phyloP scores from a whole-genome alignment of 23 tunicate genomes.

The Halocynthia aurantium region DNA sequence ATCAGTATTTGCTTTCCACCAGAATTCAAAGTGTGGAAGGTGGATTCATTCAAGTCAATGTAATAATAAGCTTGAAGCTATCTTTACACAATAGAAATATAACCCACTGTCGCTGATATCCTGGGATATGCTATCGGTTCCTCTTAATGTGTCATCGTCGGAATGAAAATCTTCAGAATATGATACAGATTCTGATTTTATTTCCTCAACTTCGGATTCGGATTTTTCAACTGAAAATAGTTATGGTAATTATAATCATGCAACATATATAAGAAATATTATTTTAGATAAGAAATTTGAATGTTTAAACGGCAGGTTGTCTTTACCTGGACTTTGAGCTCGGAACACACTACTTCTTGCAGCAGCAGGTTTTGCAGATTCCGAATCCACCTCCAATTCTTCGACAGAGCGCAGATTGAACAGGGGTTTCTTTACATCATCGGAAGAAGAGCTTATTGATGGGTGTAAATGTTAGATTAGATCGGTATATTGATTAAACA shows the following conservation, averaged over 20 bases:
- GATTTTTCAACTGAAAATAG: background rate
- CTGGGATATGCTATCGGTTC: slow-evolving; percentile 69
- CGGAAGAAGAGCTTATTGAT: too few relatives aligned
- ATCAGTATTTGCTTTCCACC: too few relatives aligned
- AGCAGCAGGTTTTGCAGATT: background rate
- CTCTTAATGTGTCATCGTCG: slow-evolving; percentile 67
- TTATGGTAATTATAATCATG: background rate
- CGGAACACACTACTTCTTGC: too few relatives aligned
- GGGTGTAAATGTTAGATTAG: too few relatives aligned
- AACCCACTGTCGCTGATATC: slow-evolving; percentile 25
- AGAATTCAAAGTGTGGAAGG: too few relatives aligned
- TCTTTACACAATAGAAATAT: too few relatives aligned
- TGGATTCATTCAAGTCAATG: too few relatives aligned
- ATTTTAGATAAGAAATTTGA: background rate
- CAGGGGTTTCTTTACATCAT: too few relatives aligned
- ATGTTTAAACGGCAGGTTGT: background rate
- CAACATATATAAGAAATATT: too few relatives aligned
- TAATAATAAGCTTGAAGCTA: too few relatives aligned
- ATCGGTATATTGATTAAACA: too few relatives aligned
- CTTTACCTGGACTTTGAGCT: background rate
- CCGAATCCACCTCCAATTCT: background rate
- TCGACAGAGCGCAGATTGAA: background rate
- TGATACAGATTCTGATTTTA: slow-evolving; percentile 10
- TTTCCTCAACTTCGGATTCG: slow-evolving; percentile 22
- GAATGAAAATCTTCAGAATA: slow-evolving; percentile 68